phyloP scores from a whole-genome alignment of 2,113 vertebrate genomes.

The Solea senegalensis region DNA sequence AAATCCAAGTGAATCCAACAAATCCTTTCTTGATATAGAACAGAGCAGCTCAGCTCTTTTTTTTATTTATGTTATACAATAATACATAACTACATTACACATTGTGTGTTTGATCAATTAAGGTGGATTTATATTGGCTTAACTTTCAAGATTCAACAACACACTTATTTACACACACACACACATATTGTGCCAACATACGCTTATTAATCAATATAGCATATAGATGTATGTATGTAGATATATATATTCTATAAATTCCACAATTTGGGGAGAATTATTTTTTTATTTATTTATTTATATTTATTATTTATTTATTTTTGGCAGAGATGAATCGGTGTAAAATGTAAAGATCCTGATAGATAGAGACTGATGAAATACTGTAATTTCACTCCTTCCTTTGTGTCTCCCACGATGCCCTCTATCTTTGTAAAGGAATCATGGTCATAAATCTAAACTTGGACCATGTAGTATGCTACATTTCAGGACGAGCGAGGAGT shows the following conservation, averaged over 20 bases:
- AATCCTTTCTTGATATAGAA: conserved; percentile 22
- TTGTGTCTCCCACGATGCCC: conserved; percentile 43
- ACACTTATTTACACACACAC: too few species aligned
- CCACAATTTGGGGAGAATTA: conserved; percentile 18
- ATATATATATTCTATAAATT: conserved; percentile 6
- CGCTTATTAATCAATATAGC: too few species aligned
- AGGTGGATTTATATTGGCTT: neutral
- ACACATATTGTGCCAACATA: too few species aligned
- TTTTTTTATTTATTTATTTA: too few species aligned
- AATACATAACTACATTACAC: neutral
- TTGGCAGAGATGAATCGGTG: conserved; percentile 40
- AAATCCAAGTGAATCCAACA: conserved; percentile 52
- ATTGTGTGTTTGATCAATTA: neutral
- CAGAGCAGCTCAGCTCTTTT: conserved; percentile 21
- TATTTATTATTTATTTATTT: too few species aligned
- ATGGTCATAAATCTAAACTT: conserved; percentile 31
- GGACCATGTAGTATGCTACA: neutral
- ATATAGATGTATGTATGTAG: neutral
- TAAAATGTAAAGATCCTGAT: conserved; percentile 44
- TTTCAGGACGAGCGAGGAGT: conserved; percentile 12
- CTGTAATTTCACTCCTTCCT: conserved; percentile 39
- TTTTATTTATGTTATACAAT: conserved; percentile 15
- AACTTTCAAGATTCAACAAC: too few species aligned
- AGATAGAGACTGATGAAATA: conserved; percentile 61
- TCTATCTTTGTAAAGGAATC: conserved; percentile 49